Base-by-base conservation (phyloP, 2,888 invertebrate genomes). In the Torymus aiolomorphi region DNA sequence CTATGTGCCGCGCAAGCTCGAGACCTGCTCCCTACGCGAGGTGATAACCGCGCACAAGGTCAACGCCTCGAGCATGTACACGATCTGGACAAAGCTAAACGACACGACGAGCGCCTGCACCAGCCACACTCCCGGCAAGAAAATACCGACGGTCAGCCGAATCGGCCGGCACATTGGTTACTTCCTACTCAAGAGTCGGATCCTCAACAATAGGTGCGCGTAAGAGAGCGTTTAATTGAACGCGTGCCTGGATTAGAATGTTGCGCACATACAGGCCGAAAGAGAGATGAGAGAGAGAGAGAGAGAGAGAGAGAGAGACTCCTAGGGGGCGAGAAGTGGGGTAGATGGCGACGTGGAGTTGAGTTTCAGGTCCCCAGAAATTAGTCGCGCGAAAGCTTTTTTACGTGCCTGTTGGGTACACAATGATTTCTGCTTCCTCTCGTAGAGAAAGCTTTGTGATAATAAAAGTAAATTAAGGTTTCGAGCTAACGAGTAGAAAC, bases 31-130 rank as follows among this genome's bases (percentile, higher is more conserved):
- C 42, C 91, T 92, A 62, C 91, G 89, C 82, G 91, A 91, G 62
- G 91, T 91, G 73, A 92, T 93, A 31, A 92, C 93, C 0, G 91
- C 93, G 78, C 94, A 94, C 85, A 92, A 92, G 84, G 89, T 93
- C 16, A 92, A 90, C 80, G 91, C 91, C 20, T 89, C 91, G 20
- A 90, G 88, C 80, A 92, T 93, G 91, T 88, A 91, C 66, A 88
- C 79, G 3, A 87, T 88, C 70, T 90, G 90, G 90, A 84, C 84
- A 18, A 89, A 88, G 76, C 52, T 90, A 13, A 86, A 85, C 16
- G 84, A 88, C 10, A 13, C 31, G 12, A 14, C 31, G n/a, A 16
- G 11, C 8, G 14, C 12, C 10, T 67, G 76, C 24, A 2, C 10
- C n/a, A 67, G 62, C 18, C 61, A 24, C 0, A 18, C 49, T 0